Percentiles rank a stretch among this genome's conserved stretches.
Evolutionary conservation across 2,888 invertebrate genomes (phyloP).

Genomic region (Drosophila mercatorum): DNA sequence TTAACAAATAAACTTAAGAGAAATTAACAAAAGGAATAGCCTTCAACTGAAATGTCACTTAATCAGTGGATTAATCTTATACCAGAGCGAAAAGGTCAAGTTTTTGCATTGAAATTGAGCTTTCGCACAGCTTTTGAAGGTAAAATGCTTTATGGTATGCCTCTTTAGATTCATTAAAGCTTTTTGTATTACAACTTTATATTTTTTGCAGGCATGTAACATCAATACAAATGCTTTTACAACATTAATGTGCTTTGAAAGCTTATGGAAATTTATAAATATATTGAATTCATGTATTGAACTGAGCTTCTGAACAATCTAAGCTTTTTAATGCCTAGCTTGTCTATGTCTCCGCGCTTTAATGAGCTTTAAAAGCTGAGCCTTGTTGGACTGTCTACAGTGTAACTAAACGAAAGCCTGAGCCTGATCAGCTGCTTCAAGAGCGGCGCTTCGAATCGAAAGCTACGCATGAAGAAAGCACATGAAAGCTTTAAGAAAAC

Average conservation of each 20-base stretch:
- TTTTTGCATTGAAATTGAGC: too few species aligned
- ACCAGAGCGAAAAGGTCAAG: neutral
- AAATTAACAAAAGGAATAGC: neutral
- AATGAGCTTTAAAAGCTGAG: neutral
- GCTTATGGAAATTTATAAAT: neutral
- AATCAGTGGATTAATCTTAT: neutral
- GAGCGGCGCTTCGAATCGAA: too few species aligned
- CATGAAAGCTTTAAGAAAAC: neutral
- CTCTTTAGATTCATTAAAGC: neutral
- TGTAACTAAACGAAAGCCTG: neutral
- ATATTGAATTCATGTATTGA: neutral
- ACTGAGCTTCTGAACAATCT: neutral
- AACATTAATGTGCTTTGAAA: neutral
- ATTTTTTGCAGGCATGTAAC: neutral
- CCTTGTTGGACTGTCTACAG: neutral
- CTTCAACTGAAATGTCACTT: neutral
- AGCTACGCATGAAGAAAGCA: neutral
- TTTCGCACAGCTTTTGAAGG: neutral
- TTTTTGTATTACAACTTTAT: neutral
- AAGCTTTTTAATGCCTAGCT: too few species aligned
- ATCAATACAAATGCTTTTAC: neutral
- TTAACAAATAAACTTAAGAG: neutral
- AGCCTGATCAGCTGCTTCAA: too few species aligned
- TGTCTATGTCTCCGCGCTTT: neutral
- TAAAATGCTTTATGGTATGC: neutral